Evolutionary conservation across 2,888 invertebrate species (phyloP), one percentile per base, ranked within the genome.

Genomic region (Amiota minor): DNA sequence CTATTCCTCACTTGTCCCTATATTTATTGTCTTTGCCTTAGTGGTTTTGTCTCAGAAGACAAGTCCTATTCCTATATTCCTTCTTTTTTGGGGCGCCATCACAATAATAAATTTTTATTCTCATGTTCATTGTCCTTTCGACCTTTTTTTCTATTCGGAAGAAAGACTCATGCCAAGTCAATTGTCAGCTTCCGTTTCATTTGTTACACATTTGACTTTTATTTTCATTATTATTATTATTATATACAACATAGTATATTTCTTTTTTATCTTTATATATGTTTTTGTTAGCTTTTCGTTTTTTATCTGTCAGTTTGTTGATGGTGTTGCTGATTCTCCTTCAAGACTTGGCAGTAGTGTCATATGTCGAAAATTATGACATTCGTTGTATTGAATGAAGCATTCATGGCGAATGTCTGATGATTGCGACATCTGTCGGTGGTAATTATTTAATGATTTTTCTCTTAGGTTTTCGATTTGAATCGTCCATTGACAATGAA

Each of bases 281-380:
- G 1, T 61, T 18, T 49, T 49, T 18, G 11, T 53, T 53, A 23
- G 35, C 23, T 53, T 46, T 68, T 12, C 23, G n/a, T 68, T 68
- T 68, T 68, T 50, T 53, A 53, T 14, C 23, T 68, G 67, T 68
- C 53, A 53, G 20, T 50, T 20, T 47, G 65, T 20, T 59, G 59
- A 18, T 59, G 59, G 12, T 59, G 59, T 59, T 59, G 18, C 12
- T 2, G 20, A 16, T 59, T 9, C 12, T 59, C 12, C 20, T 59
- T 59, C 45, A 53, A n/a, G 14, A 45, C 18, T 62, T 72, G 65
- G 72, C 65, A 72, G 71, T 69, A 72, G 71, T 75, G 81, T 75
- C 81, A 81, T 78, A 77, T 84, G 81, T 82, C 81, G 80, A 72
- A 77, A 77, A 82, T 82, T 82, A 84, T 84, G 81, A 79, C 84